phyloP scores from a whole-genome alignment of 1,140 invertebrate species.

The Atta colombica region DNA sequence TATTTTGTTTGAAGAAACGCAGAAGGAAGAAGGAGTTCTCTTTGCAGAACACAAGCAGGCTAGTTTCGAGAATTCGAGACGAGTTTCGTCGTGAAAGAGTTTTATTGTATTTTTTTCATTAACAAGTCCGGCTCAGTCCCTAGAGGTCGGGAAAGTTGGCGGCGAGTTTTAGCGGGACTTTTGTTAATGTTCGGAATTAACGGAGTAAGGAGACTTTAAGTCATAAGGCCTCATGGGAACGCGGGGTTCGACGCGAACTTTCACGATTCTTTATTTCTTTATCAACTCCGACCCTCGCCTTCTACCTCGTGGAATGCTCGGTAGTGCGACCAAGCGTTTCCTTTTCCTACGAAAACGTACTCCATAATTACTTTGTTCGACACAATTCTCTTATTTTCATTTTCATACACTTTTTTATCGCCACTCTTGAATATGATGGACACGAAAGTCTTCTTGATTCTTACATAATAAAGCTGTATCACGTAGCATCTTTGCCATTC shows the following conservation, averaged over 20 bases:
- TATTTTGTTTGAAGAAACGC: slow-evolving; percentile 49
- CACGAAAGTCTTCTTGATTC: slow-evolving; percentile 1
- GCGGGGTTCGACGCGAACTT: slow-evolving; percentile 85
- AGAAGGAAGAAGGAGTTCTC: slow-evolving; percentile 53
- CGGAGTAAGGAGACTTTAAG: slow-evolving; percentile 87
- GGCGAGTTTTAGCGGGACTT: slow-evolving; percentile 86
- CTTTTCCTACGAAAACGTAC: slow-evolving; percentile 66
- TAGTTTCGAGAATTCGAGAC: slow-evolving; percentile 72
- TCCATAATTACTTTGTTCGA: slow-evolving; percentile 80
- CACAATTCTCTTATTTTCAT: slow-evolving; percentile 76
- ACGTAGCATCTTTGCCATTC: slow-evolving; percentile 10
- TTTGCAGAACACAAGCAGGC: slow-evolving; percentile 62
- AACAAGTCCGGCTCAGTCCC: slow-evolving; percentile 82
- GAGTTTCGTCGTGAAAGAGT: slow-evolving; percentile 78
- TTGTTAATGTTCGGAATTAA: slow-evolving; percentile 87
- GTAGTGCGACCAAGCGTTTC: slow-evolving; percentile 74
- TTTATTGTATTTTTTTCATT: slow-evolving; percentile 86
- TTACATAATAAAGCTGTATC: slow-evolving; percentile 19
- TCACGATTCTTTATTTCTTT: slow-evolving; percentile 86
- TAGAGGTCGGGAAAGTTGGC: slow-evolving; percentile 80
- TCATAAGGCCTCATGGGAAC: slow-evolving; percentile 85
- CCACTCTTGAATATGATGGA: slow-evolving; percentile 16
- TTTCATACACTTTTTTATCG: slow-evolving; percentile 34
- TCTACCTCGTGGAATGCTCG: slow-evolving; percentile 72
- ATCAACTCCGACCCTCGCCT: slow-evolving; percentile 82